Evolutionary conservation across 1,140 invertebrate species (phyloP), one percentile per base, ranked within the genome.

Genomic region (Eurosta solidaginis): DNA sequence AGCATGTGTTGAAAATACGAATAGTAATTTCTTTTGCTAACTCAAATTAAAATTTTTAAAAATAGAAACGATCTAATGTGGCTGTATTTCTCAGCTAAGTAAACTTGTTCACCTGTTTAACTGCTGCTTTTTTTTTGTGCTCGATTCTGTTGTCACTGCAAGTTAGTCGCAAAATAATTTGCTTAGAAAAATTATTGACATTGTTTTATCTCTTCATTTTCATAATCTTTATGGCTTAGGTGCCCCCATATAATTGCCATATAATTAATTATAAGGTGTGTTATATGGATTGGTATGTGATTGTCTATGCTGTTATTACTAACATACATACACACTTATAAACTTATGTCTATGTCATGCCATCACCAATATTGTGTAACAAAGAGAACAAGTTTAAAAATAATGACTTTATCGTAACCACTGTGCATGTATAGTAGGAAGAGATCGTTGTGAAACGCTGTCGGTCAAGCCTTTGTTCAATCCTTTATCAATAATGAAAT

Each of bases 201-300:
- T 6, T 40, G 59, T 22, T 68, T 63, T 68, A 68, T 68, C 59
- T 29, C 59, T 68, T 68, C 22, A 68, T 68, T 40, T 68, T 68
- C 33, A 68, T 68, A n/a, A 7, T 68, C 59, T 68, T 22, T 68
- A 68, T 40, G n/a, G 59, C 40, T 68, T 29, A 68, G 59, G 33
- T 68, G 59, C 29, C n/a, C 29, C 54, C 12, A n/a, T n/a, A 29
- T 63, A 63, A 63, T 68, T 68, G 27, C 59, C 20, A 10, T 33
- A 33, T 68, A 68, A 68, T 68, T 68, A 68, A 68, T 68, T 68
- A 27, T 40, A 40, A 40, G 59, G 59, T 68, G 59, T 40, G 59
- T 29, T 68, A n/a, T n/a, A n/a, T 9, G 5, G 33, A 68, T 29
- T 68, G n/a, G n/a, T 68, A 10, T 59, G 54, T 17, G 54, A 17